phyloP scores from a whole-genome alignment of 92 coral and sea anemone genomes.

The Siderastrea radians region DNA sequence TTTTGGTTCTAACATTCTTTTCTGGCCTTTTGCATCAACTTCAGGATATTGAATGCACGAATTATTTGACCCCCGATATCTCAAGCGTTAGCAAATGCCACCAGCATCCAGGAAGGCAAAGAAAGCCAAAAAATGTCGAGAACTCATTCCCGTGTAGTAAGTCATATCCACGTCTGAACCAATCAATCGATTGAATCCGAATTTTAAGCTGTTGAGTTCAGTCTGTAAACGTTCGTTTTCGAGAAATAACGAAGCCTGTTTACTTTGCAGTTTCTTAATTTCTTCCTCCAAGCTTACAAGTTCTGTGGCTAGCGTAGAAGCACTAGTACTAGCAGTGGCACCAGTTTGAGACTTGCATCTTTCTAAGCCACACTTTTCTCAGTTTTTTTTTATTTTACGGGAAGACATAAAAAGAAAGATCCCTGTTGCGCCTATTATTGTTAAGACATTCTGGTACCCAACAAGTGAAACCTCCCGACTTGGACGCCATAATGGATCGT shows the following conservation, averaged over 20 bases:
- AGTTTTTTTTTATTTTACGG: conserved; percentile 18
- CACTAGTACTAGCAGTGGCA: not conserved
- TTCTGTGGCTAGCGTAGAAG: not conserved
- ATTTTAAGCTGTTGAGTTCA: conserved; percentile 21
- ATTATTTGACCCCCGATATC: too few relatives aligned
- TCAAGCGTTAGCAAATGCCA: too few relatives aligned
- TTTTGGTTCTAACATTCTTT: too few relatives aligned
- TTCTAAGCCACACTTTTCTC: not conserved
- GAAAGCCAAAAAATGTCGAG: too few relatives aligned
- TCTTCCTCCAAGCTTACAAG: not conserved
- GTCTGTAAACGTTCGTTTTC: conserved; percentile 26
- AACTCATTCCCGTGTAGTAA: too few relatives aligned
- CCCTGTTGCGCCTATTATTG: conserved; percentile 40
- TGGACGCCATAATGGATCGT: too few relatives aligned
- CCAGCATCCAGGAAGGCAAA: too few relatives aligned
- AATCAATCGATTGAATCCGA: too few relatives aligned
- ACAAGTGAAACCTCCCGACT: too few relatives aligned
- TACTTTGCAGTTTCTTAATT: conserved; percentile 10
- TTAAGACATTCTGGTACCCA: conserved; percentile 52
- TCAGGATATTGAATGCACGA: too few relatives aligned
- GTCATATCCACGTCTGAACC: too few relatives aligned
- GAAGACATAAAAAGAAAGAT: conserved; percentile 48
- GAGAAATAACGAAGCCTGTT: not conserved
- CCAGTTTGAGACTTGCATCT: not conserved
- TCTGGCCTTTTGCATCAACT: too few relatives aligned